Conservation (phyloP, 2,797 vertebrate genomes). For the Triplophysa bombifrons region DNA sequence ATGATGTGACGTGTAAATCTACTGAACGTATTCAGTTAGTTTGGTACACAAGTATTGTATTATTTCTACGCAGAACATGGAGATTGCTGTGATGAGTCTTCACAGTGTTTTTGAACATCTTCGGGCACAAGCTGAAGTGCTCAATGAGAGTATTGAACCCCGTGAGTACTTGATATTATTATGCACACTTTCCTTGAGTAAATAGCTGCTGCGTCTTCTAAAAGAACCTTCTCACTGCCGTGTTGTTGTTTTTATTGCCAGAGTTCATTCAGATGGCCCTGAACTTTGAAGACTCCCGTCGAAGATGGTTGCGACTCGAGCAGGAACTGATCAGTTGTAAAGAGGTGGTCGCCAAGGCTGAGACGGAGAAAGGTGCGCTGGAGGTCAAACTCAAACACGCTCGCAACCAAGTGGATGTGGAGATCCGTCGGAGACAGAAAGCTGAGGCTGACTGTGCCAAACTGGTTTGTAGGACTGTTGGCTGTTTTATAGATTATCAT, state of each 20-base stretch:
- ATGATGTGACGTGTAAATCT: not conserved
- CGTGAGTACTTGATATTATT: conserved; percentile 78
- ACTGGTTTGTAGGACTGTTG: conserved; percentile 77
- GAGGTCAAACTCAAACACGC: conserved; percentile 97
- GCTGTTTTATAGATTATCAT: not conserved
- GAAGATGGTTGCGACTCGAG: conserved; percentile 82
- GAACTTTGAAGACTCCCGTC: conserved; percentile 91
- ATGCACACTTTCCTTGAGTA: not conserved
- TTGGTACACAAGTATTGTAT: not conserved
- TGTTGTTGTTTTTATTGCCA: conserved; percentile 60
- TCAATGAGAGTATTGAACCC: conserved; percentile 87
- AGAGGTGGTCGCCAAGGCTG: conserved; percentile 87
- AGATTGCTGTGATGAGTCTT: conserved; percentile 77
- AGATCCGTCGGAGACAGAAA: conserved; percentile 92
- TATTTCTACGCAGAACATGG: conserved; percentile 74
- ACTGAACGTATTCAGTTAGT: not conserved
- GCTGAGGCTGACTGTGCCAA: conserved; percentile 92
- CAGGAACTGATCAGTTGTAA: conserved; percentile 84
- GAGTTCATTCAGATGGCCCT: conserved; percentile 92
- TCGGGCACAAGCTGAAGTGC: conserved; percentile 80
- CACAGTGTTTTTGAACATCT: conserved; percentile 85
- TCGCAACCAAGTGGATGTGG: conserved; percentile 96
- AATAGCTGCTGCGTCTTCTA: not conserved
- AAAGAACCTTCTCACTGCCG: not conserved
- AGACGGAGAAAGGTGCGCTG: conserved; percentile 87